Evolutionary conservation across 2,113 vertebrate genomes (phyloP).

Genomic region (Paramisgurnus dabryanus): DNA sequence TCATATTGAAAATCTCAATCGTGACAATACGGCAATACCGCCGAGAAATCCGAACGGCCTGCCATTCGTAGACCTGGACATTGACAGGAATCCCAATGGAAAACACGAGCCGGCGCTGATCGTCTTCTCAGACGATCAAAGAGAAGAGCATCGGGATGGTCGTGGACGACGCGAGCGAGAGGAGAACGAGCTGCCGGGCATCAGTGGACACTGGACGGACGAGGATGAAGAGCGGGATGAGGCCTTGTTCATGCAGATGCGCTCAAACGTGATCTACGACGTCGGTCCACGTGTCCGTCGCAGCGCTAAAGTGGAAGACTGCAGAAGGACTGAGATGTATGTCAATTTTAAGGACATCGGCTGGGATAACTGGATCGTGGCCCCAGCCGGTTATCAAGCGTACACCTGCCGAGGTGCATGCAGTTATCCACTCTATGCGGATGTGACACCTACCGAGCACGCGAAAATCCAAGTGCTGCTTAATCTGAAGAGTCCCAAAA

Average conservation of each 20-base stretch:
- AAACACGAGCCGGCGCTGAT: conserved; percentile 86
- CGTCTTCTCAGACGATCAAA: conserved; percentile 90
- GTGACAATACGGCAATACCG: conserved; percentile 37
- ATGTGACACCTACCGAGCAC: conserved; percentile 91
- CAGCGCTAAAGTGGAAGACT: conserved; percentile 85
- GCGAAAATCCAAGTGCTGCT: conserved; percentile 92
- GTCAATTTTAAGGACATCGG: conserved; percentile 98
- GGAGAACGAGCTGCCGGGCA: conserved; percentile 72
- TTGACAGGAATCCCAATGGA: conserved; percentile 77
- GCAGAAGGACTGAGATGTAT: conserved; percentile 88
- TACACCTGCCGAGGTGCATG: conserved; percentile 90
- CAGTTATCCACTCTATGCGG: conserved; percentile 83
- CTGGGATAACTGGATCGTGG: conserved; percentile 95
- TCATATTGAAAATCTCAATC: conserved; percentile 76
- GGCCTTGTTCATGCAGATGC: conserved; percentile 80
- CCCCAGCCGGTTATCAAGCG: conserved; percentile 88
- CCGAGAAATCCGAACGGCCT: conserved; percentile 54
- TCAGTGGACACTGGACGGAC: conserved; percentile 56
- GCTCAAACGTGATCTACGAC: conserved; percentile 88
- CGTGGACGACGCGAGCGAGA: conserved; percentile 80
- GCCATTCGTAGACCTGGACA: conserved; percentile 71
- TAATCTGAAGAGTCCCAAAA: conserved; percentile 86
- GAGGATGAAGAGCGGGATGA: conserved; percentile 69
- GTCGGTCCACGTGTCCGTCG: conserved; percentile 85
- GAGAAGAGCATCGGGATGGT: conserved; percentile 75